Percentiles rank a stretch among this genome's conserved stretches.
These are phyloP conservation scores for Drosophila seguyi DNA, from an alignment of 1,140 invertebrate species.

Conservation along the genomic window DNA sequence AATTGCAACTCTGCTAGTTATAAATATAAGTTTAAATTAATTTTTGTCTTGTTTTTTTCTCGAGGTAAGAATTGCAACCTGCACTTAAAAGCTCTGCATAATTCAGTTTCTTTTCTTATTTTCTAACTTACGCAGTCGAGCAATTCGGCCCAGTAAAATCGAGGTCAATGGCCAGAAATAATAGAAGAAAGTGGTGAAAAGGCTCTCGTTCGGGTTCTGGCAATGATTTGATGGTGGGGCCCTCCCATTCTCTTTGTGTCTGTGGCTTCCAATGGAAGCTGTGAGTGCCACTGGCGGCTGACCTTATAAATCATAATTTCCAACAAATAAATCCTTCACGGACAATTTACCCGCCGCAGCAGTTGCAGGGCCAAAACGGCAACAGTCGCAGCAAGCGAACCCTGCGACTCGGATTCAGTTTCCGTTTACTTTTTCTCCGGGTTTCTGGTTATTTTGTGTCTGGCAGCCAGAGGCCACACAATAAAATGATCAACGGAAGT, in stretches of 20 bases:
- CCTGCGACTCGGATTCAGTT: constrained; percentile 33
- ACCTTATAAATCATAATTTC: constrained; percentile 82
- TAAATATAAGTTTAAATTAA: not conserved
- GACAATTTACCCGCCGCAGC: constrained; percentile 71
- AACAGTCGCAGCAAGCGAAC: constrained; percentile 51
- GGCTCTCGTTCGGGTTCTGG: constrained; percentile 22
- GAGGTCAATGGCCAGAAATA: constrained; percentile 70
- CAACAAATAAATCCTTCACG: constrained; percentile 81
- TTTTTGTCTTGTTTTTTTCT: not conserved
- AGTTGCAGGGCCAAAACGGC: constrained; percentile 59
- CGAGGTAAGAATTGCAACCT: not conserved
- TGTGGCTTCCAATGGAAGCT: constrained; percentile 23
- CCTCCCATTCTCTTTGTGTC: constrained; percentile 1
- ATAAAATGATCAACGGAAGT: constrained; percentile 41
- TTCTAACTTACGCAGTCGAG: constrained; percentile 4
- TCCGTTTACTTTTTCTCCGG: constrained; percentile 26
- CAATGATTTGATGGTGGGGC: constrained; percentile 33
- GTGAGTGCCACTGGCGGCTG: constrained; percentile 57
- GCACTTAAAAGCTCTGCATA: constrained; percentile 34
- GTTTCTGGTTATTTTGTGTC: constrained; percentile 28
- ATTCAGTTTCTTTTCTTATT: constrained; percentile 55
- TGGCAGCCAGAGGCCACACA: constrained; percentile 44
- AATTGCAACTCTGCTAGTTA: not conserved
- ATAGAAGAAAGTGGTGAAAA: constrained; percentile 52
- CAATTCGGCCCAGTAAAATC: constrained; percentile 36